phyloP scores from a whole-genome alignment of 1,140 invertebrate genomes.

The Neodiprion virginianus region DNA sequence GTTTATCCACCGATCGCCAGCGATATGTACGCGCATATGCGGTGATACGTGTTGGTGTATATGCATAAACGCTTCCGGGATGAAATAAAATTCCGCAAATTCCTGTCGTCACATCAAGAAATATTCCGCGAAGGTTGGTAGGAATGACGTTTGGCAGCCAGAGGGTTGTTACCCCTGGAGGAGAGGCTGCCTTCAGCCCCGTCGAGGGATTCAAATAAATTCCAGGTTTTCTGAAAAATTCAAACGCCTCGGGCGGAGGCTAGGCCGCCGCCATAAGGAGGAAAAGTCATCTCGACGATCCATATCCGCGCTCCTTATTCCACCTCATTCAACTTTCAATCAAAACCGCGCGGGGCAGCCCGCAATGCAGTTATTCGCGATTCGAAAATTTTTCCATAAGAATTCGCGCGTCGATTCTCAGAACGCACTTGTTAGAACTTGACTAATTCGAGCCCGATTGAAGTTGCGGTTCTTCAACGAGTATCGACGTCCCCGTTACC shows the following conservation, averaged over 20 bases:
- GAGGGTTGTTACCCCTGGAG: neutral
- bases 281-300: neutral
- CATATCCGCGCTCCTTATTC: neutral
- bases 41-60: too few species aligned
- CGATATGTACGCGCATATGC: too few species aligned
- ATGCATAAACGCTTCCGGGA: too few species aligned
- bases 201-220: slow-evolving; percentile 3
- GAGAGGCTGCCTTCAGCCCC: neutral
- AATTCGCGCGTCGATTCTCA: neutral
- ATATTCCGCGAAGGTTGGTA: neutral
- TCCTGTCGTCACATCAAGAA: slow-evolving; percentile 1
- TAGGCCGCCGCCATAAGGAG: neutral
- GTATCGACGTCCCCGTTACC: neutral
- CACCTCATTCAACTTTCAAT: neutral
- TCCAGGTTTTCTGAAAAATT: slow-evolving; percentile 2
- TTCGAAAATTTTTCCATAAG: neutral
- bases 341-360: neutral
- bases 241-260: neutral
- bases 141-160: slow-evolving; percentile 1
- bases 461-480: neutral
- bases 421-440: neutral
- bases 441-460: neutral
- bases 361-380: neutral
- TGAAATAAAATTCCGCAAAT: neutral
- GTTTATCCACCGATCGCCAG: too few species aligned